phyloP scores from a whole-genome alignment of 2,888 invertebrate species.

The Thysanoteuthis rhombus region DNA sequence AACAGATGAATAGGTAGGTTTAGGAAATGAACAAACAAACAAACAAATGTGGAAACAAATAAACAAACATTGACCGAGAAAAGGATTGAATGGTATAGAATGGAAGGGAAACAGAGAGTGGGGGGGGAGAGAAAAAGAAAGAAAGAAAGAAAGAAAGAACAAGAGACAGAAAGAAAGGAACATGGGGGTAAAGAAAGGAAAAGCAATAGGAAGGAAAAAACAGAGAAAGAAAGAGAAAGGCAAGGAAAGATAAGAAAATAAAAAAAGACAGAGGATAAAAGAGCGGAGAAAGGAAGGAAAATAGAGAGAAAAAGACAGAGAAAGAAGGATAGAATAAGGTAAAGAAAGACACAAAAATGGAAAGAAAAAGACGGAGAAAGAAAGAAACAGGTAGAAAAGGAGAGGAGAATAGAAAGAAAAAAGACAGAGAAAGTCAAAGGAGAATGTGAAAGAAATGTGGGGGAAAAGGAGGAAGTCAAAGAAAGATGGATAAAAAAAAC shows the following conservation, averaged over 20 bases:
- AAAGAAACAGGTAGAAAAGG: neutral
- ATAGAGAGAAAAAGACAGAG: neutral
- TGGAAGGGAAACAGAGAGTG: neutral
- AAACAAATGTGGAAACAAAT: neutral
- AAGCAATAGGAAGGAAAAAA: neutral
- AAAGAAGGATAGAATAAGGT: accelerated
- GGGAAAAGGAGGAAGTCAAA: neutral
- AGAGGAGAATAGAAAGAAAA: neutral
- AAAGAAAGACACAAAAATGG: no score
- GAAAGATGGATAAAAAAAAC: neutral
- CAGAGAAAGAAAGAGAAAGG: neutral
- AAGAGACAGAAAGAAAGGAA: neutral
- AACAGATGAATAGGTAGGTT: neutral
- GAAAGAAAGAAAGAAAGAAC: neutral
- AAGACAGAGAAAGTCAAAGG: neutral
- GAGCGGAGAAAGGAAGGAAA: neutral
- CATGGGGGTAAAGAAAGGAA: neutral
- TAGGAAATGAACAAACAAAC: neutral
- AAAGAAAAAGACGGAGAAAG: neutral
- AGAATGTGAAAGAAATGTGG: neutral
- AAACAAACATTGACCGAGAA: neutral
- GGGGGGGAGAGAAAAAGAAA: no score
- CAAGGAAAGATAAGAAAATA: neutral
- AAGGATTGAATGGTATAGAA: neutral
- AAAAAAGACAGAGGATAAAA: neutral